Conservation (phyloP, 2,797 vertebrate genomes). For the Eidolon dupreanum region DNA sequence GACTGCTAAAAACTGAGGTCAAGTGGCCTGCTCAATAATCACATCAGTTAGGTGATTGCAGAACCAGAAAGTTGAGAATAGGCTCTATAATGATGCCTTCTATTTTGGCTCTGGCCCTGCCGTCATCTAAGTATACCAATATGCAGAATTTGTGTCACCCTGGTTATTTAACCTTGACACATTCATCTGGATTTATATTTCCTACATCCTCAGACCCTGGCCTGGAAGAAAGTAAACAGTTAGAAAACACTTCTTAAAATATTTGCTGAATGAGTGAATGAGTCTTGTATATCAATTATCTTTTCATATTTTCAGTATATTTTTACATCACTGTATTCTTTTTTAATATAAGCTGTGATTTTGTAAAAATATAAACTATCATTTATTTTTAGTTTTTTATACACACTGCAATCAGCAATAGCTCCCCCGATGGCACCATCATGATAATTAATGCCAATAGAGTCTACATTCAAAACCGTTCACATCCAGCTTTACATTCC, state of each 20-base stretch:
- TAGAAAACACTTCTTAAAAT: neutral
- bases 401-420: neutral
- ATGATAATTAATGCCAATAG: neutral
- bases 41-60: neutral
- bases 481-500: neutral
- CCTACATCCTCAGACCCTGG: neutral
- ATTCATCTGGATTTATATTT: neutral
- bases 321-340: slow-evolving; percentile 16
- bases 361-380: neutral
- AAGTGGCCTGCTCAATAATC: neutral
- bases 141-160: neutral
- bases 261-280: neutral
- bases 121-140: neutral
- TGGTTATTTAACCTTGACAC: neutral
- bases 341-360: neutral
- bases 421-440: neutral
- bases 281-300: neutral
- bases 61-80: neutral
- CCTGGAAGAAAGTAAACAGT: neutral
- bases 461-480: neutral
- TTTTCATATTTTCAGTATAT: neutral
- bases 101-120: neutral
- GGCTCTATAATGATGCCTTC: neutral
- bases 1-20: neutral
- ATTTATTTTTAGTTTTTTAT: neutral